A percentile compares a stretch with the other conserved stretches of the same genome.
Evolutionary conservation across 2,888 invertebrate species (phyloP).

Genomic region (Notocelia uddmanniana): DNA sequence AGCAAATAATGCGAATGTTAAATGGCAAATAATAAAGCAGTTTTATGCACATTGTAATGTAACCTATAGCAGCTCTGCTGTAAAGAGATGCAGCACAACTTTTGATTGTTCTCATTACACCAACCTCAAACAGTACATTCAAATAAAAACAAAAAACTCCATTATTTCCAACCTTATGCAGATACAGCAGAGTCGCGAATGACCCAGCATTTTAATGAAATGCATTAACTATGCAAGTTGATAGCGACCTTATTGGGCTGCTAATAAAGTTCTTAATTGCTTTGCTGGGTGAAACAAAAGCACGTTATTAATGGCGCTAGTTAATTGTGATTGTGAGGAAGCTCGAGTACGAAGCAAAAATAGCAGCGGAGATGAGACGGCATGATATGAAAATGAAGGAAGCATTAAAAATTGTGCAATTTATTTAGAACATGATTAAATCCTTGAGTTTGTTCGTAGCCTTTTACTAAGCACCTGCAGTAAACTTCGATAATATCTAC

Average conservation of each 20-base stretch:
- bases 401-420: neutral
- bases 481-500: too few relatives aligned
- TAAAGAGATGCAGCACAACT: constrained; percentile 54
- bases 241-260: constrained; percentile 17
- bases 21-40: constrained; percentile 36
- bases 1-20: constrained; percentile 36
- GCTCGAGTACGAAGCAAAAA: constrained; percentile 28
- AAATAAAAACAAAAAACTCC: constrained; percentile 11
- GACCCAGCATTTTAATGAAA: constrained; percentile 10
- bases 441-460: too few relatives aligned
- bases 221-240: neutral
- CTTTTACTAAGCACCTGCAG: too few relatives aligned
- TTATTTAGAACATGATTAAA: neutral
- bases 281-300: constrained; percentile 28
- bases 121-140: constrained; percentile 29
- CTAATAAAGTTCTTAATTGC: constrained; percentile 24
- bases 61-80: constrained; percentile 53
- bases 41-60: constrained; percentile 52
- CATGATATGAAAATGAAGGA: constrained; percentile 11
- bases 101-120: constrained; percentile 65
- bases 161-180: constrained; percentile 6
- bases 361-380: constrained; percentile 32
- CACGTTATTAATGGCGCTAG: constrained; percentile 30
- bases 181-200: constrained; percentile 1
- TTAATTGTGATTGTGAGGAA: constrained; percentile 42